Conservation (phyloP, 2,113 vertebrate genomes). For the Oryzias woworae region DNA sequence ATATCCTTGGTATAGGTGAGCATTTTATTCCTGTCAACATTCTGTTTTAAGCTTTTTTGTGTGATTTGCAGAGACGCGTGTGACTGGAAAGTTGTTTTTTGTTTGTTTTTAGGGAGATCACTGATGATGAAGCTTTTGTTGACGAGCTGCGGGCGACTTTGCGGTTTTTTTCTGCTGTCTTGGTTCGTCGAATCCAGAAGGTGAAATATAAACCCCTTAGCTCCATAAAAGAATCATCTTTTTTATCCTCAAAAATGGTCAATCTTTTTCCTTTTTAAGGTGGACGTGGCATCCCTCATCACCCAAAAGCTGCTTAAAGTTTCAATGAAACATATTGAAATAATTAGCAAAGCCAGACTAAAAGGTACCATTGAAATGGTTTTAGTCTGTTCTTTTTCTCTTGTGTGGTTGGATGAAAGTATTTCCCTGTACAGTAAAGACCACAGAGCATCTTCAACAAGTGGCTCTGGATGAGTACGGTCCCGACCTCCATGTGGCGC, state of each 20-base stretch:
- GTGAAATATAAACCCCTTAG: slow-evolving; percentile 60
- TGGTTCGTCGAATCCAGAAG: slow-evolving; percentile 93
- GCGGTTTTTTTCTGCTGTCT: slow-evolving; percentile 90
- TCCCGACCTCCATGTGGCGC: slow-evolving; percentile 91
- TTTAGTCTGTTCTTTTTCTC: not conserved
- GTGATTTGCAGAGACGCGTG: not conserved
- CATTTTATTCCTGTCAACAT: not conserved
- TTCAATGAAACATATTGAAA: slow-evolving; percentile 96
- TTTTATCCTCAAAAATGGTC: not conserved
- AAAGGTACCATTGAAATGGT: slow-evolving; percentile 80
- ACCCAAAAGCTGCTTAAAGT: slow-evolving; percentile 93
- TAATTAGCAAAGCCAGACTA: slow-evolving; percentile 92
- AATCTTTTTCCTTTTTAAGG: slow-evolving; percentile 67
- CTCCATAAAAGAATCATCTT: not conserved
- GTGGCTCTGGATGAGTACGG: slow-evolving; percentile 94
- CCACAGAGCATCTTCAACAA: slow-evolving; percentile 88
- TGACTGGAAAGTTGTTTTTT: slow-evolving; percentile 1
- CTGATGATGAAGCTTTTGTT: slow-evolving; percentile 94
- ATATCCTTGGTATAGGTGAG: slow-evolving; percentile 97
- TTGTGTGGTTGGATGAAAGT: not conserved
- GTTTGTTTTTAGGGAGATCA: slow-evolving; percentile 83
- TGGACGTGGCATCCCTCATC: slow-evolving; percentile 90
- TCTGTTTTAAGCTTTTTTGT: not conserved
- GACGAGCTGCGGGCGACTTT: slow-evolving; percentile 90
- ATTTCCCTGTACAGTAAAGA: slow-evolving; percentile 81